Percentiles rank a stretch among this genome's conserved stretches.
These are phyloP conservation scores for Campaea margaritaria DNA, from an alignment of 2,888 invertebrate genomes.

Conservation along the genomic window DNA sequence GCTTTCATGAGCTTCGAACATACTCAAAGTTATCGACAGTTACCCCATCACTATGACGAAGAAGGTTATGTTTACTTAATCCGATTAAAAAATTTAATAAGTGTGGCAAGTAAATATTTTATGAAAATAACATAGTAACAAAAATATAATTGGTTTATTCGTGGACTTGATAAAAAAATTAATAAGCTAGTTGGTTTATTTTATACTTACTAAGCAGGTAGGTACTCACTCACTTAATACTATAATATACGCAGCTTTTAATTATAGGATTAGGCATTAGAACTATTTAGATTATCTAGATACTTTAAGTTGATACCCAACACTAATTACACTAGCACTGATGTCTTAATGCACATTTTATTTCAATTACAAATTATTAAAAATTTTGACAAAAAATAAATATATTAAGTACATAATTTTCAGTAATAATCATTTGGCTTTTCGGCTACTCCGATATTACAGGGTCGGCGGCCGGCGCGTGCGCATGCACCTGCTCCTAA, in stretches of 20 bases:
- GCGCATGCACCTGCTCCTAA: constrained; percentile 78
- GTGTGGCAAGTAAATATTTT: not conserved
- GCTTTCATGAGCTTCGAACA: not conserved
- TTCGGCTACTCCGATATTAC: constrained; percentile 48
- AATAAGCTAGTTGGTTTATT: constrained; percentile 1
- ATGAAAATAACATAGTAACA: too few relatives aligned
- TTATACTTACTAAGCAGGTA: too few relatives aligned
- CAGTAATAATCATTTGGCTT: constrained; percentile 61
- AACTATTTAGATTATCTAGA: too few relatives aligned
- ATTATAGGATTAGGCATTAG: too few relatives aligned
- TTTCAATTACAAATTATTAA: too few relatives aligned
- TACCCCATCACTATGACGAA: constrained; percentile 7
- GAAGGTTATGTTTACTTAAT: constrained; percentile 21
- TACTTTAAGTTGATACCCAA: too few relatives aligned
- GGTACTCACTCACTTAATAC: not conserved
- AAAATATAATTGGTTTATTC: too few relatives aligned
- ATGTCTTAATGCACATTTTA: too few relatives aligned
- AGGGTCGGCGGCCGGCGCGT: constrained; percentile 60
- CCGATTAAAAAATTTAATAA: constrained; percentile 34
- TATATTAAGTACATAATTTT: constrained; percentile 38
- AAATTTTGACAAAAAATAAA: too few relatives aligned
- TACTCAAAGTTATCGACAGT: constrained; percentile 5
- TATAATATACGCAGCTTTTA: too few relatives aligned
- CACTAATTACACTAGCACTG: too few relatives aligned
- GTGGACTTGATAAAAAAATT: constrained; percentile 13